Percentiles rank a stretch among this genome's conserved stretches.
These are phyloP conservation scores for Danio kyathit DNA, from an alignment of 2,797 vertebrate genomes.

Conservation along the genomic window DNA sequence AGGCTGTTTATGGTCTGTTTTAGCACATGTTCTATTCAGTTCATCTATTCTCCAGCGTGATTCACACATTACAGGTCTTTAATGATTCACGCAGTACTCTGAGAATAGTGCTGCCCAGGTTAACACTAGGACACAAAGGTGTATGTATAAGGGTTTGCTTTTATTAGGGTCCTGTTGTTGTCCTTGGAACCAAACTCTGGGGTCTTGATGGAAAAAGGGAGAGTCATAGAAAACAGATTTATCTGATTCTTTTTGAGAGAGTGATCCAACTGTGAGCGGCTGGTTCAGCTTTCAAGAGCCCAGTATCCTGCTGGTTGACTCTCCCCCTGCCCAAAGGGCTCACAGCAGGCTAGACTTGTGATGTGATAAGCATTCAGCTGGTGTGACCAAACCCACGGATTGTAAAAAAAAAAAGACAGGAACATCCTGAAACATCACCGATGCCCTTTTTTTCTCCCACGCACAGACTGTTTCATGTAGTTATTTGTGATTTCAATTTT, in stretches of 20 bases:
- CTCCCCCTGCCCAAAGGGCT: not conserved
- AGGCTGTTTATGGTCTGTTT: not conserved
- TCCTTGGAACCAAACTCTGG: conserved; percentile 34
- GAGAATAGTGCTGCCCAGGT: not conserved
- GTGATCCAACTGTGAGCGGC: conserved; percentile 17
- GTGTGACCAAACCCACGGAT: not conserved
- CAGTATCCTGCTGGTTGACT: conserved; percentile 22
- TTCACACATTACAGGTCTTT: conserved; percentile 4
- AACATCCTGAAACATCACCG: not conserved
- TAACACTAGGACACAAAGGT: conserved; percentile 3
- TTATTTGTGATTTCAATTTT: conserved; percentile 15
- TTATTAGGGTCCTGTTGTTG: conserved; percentile 33
- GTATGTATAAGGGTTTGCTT: not conserved
- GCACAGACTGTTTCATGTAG: not conserved
- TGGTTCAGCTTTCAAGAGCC: conserved; percentile 35
- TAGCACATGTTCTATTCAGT: not conserved
- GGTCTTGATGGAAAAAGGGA: conserved; percentile 16
- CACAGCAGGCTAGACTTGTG: conserved; percentile 11
- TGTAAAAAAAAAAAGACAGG: not conserved
- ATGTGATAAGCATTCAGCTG: conserved; percentile 16
- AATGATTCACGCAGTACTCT: conserved; percentile 15
- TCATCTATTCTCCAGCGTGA: not conserved
- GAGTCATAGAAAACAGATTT: conserved; percentile 41
- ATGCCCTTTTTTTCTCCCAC: not conserved
- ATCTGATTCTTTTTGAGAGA: conserved; percentile 23